phyloP scores from a whole-genome alignment of 2,797 vertebrate genomes.

The Podarcis siculus region DNA sequence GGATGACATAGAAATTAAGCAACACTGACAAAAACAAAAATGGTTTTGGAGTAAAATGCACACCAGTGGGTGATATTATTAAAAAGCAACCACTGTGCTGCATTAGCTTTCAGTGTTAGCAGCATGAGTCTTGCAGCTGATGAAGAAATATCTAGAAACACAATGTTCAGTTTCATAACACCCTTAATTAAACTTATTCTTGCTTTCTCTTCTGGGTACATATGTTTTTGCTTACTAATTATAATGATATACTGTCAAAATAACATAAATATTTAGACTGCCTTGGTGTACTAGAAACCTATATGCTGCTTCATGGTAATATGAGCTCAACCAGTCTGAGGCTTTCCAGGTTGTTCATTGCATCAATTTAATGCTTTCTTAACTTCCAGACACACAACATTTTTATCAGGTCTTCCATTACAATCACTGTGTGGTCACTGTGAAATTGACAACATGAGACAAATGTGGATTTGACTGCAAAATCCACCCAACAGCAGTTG shows the following conservation, averaged over 20 bases:
- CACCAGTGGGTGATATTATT: neutral
- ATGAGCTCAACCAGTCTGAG: conserved; percentile 28
- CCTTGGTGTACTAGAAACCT: conserved; percentile 54
- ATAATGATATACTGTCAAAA: conserved; percentile 15
- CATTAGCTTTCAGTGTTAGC: neutral
- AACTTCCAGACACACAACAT: conserved; percentile 26
- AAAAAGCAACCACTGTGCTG: neutral
- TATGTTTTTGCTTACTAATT: conserved; percentile 55
- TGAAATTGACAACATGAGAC: conserved; percentile 28
- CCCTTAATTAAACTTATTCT: neutral
- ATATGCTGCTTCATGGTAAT: conserved; percentile 28
- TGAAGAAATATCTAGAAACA: neutral
- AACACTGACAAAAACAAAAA: neutral
- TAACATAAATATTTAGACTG: conserved; percentile 46
- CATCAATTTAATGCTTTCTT: conserved; percentile 57
- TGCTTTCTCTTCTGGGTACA: conserved; percentile 33
- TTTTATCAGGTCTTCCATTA: conserved; percentile 57
- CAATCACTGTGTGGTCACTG: conserved; percentile 56
- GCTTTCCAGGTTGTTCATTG: conserved; percentile 67
- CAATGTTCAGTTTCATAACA: conserved; percentile 5
- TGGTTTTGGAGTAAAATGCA: neutral
- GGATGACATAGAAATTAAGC: neutral
- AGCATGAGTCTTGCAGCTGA: neutral
- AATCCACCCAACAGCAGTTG: conserved; percentile 14
- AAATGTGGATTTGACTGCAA: conserved; percentile 44